Percentiles rank a stretch among this genome's conserved stretches.
phyloP scores from a whole-genome alignment of 1,140 invertebrate genomes.

The Chlorops oryzae region DNA sequence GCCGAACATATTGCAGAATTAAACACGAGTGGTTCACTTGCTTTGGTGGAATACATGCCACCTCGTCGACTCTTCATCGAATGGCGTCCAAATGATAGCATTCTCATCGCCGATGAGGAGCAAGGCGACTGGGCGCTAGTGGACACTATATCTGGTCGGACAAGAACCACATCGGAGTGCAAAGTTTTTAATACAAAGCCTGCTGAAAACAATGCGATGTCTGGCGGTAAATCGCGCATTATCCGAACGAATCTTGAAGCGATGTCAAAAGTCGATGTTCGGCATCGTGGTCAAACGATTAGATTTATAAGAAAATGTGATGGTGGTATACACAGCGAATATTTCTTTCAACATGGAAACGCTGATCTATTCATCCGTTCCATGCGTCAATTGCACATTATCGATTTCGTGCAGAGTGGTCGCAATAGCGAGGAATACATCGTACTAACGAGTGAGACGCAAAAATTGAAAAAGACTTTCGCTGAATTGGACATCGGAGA shows the following conservation, averaged over 20 bases:
- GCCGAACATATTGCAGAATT: conserved; percentile 53
- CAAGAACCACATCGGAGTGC: conserved; percentile 51
- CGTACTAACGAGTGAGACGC: conserved; percentile 47
- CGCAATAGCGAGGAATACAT: conserved; percentile 30
- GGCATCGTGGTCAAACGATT: conserved; percentile 61
- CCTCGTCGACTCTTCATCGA: conserved; percentile 57
- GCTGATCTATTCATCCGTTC: conserved; percentile 69
- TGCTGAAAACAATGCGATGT: conserved; percentile 11
- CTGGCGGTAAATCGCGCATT: conserved; percentile 49
- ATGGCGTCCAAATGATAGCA: conserved; percentile 71
- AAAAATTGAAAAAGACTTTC: conserved; percentile 73
- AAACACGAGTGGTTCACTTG: conserved; percentile 57
- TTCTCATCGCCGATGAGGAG: conserved; percentile 68
- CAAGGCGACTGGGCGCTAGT: conserved; percentile 72
- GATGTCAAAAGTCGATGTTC: conserved; percentile 61
- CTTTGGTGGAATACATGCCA: conserved; percentile 51
- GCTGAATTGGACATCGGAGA: conserved; percentile 68
- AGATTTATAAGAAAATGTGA: conserved; percentile 64
- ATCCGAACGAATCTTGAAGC: conserved; percentile 61
- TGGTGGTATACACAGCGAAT: conserved; percentile 66
- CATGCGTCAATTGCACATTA: conserved; percentile 51
- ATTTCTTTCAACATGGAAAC: conserved; percentile 81
- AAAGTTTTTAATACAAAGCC: conserved; percentile 41
- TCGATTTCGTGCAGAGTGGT: conserved; percentile 23
- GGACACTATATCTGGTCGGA: conserved; percentile 59